These are phyloP conservation scores for Huso huso DNA, from an alignment of 2,797 vertebrate genomes.

Conservation along the genomic window DNA sequence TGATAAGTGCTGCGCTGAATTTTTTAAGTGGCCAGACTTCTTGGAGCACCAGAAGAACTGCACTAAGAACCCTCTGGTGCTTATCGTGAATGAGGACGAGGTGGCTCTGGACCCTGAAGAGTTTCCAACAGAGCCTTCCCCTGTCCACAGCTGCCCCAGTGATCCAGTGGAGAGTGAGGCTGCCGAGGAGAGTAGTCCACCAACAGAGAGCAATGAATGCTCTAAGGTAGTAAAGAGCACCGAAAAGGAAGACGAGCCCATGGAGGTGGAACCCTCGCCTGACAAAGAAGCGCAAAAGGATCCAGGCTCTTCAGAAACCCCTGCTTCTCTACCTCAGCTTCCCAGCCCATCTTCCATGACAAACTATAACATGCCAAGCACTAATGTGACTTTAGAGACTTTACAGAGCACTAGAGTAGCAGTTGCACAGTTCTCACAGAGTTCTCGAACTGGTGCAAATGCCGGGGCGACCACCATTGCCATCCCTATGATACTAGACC, in stretches of 20 bases:
- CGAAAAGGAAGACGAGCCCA: slow-evolving; percentile 62
- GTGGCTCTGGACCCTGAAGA: slow-evolving; percentile 50
- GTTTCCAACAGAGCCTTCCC: slow-evolving; percentile 63
- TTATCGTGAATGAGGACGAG: slow-evolving; percentile 75
- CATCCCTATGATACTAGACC: slow-evolving; percentile 90
- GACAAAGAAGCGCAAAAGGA: slow-evolving; percentile 49
- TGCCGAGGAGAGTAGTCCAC: slow-evolving; percentile 54
- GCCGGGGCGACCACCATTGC: slow-evolving; percentile 60
- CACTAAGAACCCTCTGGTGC: slow-evolving; percentile 71
- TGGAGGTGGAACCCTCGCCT: slow-evolving; percentile 67
- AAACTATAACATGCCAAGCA: slow-evolving; percentile 74
- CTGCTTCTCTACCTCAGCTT: slow-evolving; percentile 52
- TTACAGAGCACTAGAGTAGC: slow-evolving; percentile 92
- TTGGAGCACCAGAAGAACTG: slow-evolving; percentile 75
- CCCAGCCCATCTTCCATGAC: slow-evolving; percentile 50
- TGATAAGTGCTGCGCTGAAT: slow-evolving; percentile 83
- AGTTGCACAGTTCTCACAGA: slow-evolving; percentile 91
- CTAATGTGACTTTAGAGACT: slow-evolving; percentile 91
- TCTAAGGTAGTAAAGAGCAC: slow-evolving; percentile 48
- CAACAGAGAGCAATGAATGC: slow-evolving; percentile 53
- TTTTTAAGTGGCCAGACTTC: slow-evolving; percentile 83
- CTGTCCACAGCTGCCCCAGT: slow-evolving; percentile 60
- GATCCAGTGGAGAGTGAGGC: slow-evolving; percentile 69
- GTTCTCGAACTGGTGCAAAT: slow-evolving; percentile 39
- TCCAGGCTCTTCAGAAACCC: slow-evolving; percentile 38